Percentiles rank a stretch among this genome's conserved stretches.
These are phyloP conservation scores for Apocheima hispidaria DNA, from an alignment of 2,888 invertebrate genomes.

Conservation along the genomic window DNA sequence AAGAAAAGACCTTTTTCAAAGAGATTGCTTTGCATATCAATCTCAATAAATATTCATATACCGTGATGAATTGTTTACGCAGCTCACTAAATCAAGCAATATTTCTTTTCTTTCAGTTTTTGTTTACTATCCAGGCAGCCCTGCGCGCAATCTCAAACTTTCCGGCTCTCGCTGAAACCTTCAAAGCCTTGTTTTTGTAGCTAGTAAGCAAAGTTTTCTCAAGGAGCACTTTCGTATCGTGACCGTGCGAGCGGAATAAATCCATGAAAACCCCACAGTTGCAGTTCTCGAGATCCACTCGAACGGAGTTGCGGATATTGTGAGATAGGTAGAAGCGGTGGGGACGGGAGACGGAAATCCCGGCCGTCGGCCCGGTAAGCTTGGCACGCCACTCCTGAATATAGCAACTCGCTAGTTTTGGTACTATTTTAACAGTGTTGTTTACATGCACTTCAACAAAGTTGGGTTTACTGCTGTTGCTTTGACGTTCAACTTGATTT, in stretches of 20 bases:
- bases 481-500: constrained; percentile 7
- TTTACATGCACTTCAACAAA: constrained; percentile 16
- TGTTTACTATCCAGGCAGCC: constrained; percentile 18
- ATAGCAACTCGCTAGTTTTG: constrained; percentile 5
- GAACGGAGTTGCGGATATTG: constrained; percentile 39
- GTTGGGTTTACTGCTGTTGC: constrained; percentile 3
- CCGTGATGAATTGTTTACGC: constrained; percentile 21
- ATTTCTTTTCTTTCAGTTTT: constrained; percentile 18
- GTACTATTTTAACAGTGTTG: constrained; percentile 9
- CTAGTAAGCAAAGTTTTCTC: constrained; percentile 37
- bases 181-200: constrained; percentile 32
- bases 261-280: constrained; percentile 33
- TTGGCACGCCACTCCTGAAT: constrained; percentile 28
- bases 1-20: constrained; percentile 16
- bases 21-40: constrained; percentile 20
- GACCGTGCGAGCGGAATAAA: constrained; percentile 40
- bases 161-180: constrained; percentile 12
- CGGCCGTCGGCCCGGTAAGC: constrained; percentile 26
- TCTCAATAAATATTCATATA: constrained; percentile 28
- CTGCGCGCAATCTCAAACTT: constrained; percentile 12
- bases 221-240: constrained; percentile 39
- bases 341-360: constrained; percentile 36
- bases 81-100: constrained; percentile 19
- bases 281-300: constrained; percentile 39
- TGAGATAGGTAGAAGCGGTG: constrained; percentile 36